Conservation (phyloP, 92 coral and sea anemone genomes). For the Plumapathes pennacea region DNA sequence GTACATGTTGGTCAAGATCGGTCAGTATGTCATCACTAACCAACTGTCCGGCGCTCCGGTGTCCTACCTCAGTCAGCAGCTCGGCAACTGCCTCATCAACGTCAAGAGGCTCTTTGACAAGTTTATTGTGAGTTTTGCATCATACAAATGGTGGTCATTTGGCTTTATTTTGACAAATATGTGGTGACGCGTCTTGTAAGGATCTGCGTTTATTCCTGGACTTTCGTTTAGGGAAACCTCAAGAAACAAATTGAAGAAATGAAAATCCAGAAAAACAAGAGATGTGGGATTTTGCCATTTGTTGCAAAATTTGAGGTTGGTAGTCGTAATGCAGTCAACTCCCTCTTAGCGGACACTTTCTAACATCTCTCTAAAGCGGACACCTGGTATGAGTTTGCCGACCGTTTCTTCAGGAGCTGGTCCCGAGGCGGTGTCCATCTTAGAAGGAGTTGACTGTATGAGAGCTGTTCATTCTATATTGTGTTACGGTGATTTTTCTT, state of each 20-base stretch:
- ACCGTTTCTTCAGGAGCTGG: too few relatives aligned
- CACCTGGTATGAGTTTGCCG: too few relatives aligned
- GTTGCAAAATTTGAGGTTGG: constrained; percentile 92
- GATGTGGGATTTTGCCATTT: constrained; percentile 92
- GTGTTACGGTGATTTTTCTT: neutral
- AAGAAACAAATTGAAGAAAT: constrained; percentile 89
- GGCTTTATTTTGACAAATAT: too few relatives aligned
- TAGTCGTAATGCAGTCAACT: too few relatives aligned
- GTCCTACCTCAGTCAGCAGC: constrained; percentile 96
- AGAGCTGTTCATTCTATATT: neutral
- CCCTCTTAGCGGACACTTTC: too few relatives aligned
- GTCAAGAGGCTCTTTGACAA: constrained; percentile 97
- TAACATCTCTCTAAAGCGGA: too few relatives aligned
- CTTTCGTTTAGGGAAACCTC: constrained; percentile 50
- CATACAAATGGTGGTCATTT: neutral
- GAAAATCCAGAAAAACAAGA: constrained; percentile 87
- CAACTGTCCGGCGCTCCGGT: constrained; percentile 92
- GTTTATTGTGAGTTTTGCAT: constrained; percentile 79
- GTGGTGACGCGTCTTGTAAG: neutral
- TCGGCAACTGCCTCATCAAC: constrained; percentile 87
- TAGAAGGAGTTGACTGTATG: too few relatives aligned
- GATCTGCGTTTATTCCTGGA: neutral
- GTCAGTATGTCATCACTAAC: constrained; percentile 91
- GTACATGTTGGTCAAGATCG: constrained; percentile 98
- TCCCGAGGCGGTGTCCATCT: too few relatives aligned